These are phyloP conservation scores for Lasiommata megera DNA, from an alignment of 2,888 invertebrate species.

Conservation along the genomic window DNA sequence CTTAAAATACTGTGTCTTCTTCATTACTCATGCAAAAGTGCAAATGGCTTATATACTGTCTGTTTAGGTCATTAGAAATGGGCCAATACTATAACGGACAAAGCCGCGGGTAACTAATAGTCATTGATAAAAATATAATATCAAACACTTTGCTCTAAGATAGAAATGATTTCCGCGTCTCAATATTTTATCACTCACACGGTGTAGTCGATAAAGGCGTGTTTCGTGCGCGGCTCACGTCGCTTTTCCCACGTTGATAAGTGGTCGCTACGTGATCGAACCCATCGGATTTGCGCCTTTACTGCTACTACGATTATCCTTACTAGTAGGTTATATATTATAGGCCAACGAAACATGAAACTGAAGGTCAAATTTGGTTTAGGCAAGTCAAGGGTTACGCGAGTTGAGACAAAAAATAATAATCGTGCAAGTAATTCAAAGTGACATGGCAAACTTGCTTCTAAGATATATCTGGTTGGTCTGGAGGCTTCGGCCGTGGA, in stretches of 20 bases:
- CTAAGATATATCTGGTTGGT: too few relatives aligned
- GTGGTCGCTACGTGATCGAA: conserved; percentile 5
- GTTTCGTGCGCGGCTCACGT: conserved; percentile 19
- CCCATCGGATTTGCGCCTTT: conserved; percentile 1
- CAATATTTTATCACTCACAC: conserved; percentile 6
- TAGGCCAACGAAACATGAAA: neutral
- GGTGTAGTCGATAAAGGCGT: conserved; percentile 14
- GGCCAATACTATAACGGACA: too few relatives aligned
- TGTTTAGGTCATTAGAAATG: too few relatives aligned
- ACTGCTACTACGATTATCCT: neutral
- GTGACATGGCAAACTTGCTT: too few relatives aligned
- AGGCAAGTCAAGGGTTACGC: too few relatives aligned
- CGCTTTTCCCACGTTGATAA: neutral
- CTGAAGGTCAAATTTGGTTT: neutral
- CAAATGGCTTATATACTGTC: too few relatives aligned
- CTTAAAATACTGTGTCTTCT: too few relatives aligned
- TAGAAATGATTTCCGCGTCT: conserved; percentile 1
- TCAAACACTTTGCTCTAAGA: conserved; percentile 29
- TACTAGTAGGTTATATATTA: neutral
- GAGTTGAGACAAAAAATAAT: too few relatives aligned
- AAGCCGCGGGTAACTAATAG: too few relatives aligned
- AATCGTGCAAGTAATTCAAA: too few relatives aligned
- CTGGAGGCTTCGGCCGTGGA: too few relatives aligned
- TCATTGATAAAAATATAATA: neutral
- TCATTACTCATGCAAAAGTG: too few relatives aligned